Evolutionary conservation across 2,113 vertebrate genomes (phyloP).

Genomic region (Dasyprocta punctata): DNA sequence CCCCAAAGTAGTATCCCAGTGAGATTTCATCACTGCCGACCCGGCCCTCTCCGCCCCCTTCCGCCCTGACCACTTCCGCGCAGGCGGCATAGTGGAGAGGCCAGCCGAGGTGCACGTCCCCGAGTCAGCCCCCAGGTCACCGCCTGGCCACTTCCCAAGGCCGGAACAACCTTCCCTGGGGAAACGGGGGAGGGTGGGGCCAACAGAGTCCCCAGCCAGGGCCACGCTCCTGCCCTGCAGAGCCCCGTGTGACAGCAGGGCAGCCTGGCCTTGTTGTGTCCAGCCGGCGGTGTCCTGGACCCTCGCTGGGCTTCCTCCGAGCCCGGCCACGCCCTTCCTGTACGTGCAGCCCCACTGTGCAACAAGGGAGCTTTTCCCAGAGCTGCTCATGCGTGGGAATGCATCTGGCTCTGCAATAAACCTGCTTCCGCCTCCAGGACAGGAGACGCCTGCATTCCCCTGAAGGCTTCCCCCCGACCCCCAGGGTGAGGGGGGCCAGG

Average conservation of each 20-base stretch:
- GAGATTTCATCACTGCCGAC: not conserved
- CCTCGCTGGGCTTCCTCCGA: not conserved
- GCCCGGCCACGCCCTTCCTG: accelerated
- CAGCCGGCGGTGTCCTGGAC: not conserved
- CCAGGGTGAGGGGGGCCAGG: not conserved
- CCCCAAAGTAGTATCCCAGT: not conserved
- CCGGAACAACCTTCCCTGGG: not conserved
- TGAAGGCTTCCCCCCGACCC: not conserved
- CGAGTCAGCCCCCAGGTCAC: no score
- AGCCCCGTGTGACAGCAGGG: not conserved
- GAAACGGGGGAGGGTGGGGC: not conserved
- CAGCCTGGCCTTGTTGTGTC: not conserved
- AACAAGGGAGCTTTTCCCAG: not conserved
- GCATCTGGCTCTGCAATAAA: not conserved
- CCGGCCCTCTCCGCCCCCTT: not conserved
- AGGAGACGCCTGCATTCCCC: accelerated
- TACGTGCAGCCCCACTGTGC: accelerated
- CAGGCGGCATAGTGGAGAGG: no score
- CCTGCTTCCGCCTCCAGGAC: not conserved
- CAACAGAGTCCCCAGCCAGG: not conserved
- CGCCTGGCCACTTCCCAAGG: not conserved
- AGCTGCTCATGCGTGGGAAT: not conserved
- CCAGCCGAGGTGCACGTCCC: not conserved
- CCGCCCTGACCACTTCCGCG: not conserved
- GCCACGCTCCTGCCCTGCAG: not conserved